Base-by-base conservation (phyloP, 2,113 vertebrate species). In the Rynchops niger region DNA sequence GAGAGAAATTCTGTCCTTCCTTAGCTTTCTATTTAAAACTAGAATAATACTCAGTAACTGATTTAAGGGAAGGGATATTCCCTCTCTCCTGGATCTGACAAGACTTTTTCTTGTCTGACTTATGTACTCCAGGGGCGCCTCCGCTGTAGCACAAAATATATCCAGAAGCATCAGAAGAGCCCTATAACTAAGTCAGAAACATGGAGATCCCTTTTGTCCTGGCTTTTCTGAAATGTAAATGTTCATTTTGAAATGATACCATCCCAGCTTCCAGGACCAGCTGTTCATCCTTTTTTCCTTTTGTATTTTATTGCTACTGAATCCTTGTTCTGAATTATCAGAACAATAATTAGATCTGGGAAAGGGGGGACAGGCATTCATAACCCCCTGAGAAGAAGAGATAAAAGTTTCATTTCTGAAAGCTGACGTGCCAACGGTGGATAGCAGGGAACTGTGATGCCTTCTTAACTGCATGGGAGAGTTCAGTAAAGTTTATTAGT, bases 401-500 rank as follows among this genome's bases (percentile, higher is more conserved):
- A 82, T 91, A 71, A 77, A 69, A 67, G 70, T 94, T 88, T 94
- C 43, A 88, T 82, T 94, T 90, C 81, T 86, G 83, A 90, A 85
- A 95, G 88, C 71, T 25, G 58, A 91, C 52, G 70, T 53, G 53
- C 73, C 88, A 96, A 19, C 4, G 7, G 86, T 12, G n/a, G 62
- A 55, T 91, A 91, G 77, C 17, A 42, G 89, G 58, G 84, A 95
- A 91, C 3, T 94, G 94, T 83, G 93, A 96, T 91, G 81, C 62
- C 81, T 85, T 69, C 87, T 97, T 95, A 93, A 69, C 65, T 84
- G 83, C 71, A 95, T 90, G 82, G 63, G 80, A 95, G 77, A 93
- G 30, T 84, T 95, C 86, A 80, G 52, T 55, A 67, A 96, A 90
- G 89, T 88, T 93, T 95, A 94, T 87, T 88, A 95, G 94, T 84